Base-by-base conservation (phyloP, 2,888 invertebrate genomes). In the Xylophagus ater region DNA sequence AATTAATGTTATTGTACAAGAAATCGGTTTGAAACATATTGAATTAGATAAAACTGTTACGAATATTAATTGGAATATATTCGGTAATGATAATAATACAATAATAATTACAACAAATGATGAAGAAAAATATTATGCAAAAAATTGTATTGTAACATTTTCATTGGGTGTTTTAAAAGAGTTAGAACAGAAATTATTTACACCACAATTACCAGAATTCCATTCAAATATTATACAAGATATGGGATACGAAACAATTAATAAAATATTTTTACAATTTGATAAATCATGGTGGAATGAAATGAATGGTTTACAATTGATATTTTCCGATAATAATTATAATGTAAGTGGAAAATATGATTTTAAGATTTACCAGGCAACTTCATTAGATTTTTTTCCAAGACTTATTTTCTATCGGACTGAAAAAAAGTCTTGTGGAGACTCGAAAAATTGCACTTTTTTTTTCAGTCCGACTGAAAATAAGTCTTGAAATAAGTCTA, bases 251-350 rank as follows among this genome's bases (percentile, higher is more conserved):
- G 73, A 73, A 20, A 66, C 72, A 20, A 73, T 81, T 32, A 74
- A 76, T 47, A 82, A 81, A 60, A 69, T 82, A 43, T 78, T 73
- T 51, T 60, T 82, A 21, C 66, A 74, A 47, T 82, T 74, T 58
- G 70, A 72, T 1, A 51, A 65, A 25, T 65, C 69, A 8, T 80
- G 79, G 72, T 80, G 81, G 79, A 56, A 61, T 20, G 52, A 59
- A 31, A 51, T 44, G 20, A 51, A 29, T 42, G 50, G 40, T 35
- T 48, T 52, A 25, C 51, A 52, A 35, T 34, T 52, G 20, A 23
- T 50, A 15, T 51, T 44, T 30, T 39, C 46, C 2, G 39, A 47
- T 28, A 17, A 41, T 15, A 23, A 32, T 29, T 43, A 39, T 31
- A 23, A 44, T 30, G 47, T 46, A 34, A 38, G 33, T 40, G 10